A percentile compares a stretch with the other conserved stretches of the same genome.
These are phyloP conservation scores for Nomada ruficornis DNA, from an alignment of 2,888 invertebrate genomes.

Conservation along the genomic window DNA sequence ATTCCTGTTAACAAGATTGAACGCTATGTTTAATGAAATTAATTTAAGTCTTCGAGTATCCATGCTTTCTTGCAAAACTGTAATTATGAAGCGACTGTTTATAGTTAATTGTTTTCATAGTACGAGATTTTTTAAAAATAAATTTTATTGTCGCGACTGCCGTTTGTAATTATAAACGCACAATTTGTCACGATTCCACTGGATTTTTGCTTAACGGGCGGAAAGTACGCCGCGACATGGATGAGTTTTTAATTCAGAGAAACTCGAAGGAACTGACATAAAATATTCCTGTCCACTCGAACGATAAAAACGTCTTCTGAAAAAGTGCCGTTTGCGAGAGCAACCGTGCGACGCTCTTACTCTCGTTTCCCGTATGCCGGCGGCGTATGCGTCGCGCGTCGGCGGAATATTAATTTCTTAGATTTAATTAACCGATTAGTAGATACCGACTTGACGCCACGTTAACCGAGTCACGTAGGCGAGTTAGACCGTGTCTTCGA, in stretches of 20 bases:
- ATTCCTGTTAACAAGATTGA: conserved; percentile 8
- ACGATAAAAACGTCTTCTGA: not conserved
- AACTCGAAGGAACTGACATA: not conserved
- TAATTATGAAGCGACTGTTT: too few species aligned
- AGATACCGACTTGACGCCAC: conserved; percentile 69
- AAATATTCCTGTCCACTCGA: too few species aligned
- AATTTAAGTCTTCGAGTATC: too few species aligned
- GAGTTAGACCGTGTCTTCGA: conserved; percentile 69
- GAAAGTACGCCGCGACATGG: conserved; percentile 9
- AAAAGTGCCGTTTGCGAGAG: conserved; percentile 52
- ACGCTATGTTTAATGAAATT: not conserved
- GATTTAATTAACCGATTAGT: conserved; percentile 80
- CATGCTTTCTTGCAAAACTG: too few species aligned
- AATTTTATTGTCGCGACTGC: too few species aligned
- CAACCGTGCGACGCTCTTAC: conserved; percentile 73
- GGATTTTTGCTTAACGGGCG: conserved; percentile 2
- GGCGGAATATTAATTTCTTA: conserved; percentile 78
- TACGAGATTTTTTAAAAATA: too few species aligned
- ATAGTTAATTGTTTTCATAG: too few species aligned
- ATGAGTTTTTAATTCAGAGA: not conserved
- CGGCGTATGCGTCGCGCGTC: conserved; percentile 64
- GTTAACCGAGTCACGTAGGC: conserved; percentile 77
- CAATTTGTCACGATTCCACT: not conserved
- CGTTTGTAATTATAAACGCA: not conserved
- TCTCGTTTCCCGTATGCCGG: conserved; percentile 67